phyloP scores from a whole-genome alignment of 1,140 invertebrate genomes.

The Idris sp. region DNA sequence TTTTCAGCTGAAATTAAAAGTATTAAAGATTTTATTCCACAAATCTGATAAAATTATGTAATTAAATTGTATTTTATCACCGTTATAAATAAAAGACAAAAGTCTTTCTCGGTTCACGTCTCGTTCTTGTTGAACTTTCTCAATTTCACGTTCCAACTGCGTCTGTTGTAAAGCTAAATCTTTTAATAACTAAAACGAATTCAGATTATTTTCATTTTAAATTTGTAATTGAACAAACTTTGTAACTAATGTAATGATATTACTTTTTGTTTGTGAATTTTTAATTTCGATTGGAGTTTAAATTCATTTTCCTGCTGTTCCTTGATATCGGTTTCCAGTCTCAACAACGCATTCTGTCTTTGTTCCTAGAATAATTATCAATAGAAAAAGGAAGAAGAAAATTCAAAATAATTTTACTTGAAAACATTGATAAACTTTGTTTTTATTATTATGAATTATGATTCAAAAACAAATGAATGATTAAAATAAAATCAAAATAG shows the following conservation, averaged over 20 bases:
- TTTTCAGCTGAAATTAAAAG: conserved; percentile 78
- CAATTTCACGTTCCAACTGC: conserved; percentile 82
- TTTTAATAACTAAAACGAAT: conserved; percentile 79
- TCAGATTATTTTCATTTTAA: no score
- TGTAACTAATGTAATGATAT: no score
- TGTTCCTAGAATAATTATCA: conserved; percentile 74
- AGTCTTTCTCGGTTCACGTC: conserved; percentile 82
- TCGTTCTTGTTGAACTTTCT: conserved; percentile 82
- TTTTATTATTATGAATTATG: neutral
- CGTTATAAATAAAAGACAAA: conserved; percentile 72
- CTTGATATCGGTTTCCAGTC: conserved; percentile 79
- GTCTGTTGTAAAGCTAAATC: conserved; percentile 82
- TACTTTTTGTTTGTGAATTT: conserved; percentile 79
- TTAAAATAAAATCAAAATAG: conserved; percentile 26
- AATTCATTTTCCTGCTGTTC: conserved; percentile 79
- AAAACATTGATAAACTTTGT: no score
- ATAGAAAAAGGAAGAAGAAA: no score
- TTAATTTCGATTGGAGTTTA: conserved; percentile 77
- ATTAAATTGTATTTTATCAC: conserved; percentile 56
- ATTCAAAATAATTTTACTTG: no score
- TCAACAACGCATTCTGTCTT: conserved; percentile 77
- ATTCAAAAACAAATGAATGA: conserved; percentile 2
- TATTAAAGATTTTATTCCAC: no score
- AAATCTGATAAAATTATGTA: no score
- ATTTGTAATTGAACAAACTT: no score